Conservation (phyloP, 2,888 invertebrate genomes). For the Alsophila aescularia region DNA sequence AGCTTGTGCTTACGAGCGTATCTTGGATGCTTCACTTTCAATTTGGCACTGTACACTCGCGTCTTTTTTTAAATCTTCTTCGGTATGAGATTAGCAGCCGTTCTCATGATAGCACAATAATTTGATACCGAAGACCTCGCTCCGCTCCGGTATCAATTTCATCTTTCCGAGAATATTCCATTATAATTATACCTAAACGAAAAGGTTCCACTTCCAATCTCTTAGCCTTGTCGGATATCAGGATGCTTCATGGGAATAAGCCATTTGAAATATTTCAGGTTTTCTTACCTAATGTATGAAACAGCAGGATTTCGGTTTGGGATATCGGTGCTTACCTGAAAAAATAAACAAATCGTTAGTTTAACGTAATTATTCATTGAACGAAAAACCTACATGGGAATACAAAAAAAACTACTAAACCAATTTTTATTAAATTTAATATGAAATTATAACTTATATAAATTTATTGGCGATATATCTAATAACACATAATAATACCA, state of each 20-base stretch:
- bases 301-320: neutral
- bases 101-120: slow-evolving; percentile 20
- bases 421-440: too few species aligned
- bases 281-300: slow-evolving; percentile 2
- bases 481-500: too few species aligned
- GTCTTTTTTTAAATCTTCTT: too few species aligned
- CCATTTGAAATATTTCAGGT: slow-evolving; percentile 3
- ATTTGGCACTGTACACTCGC: too few species aligned
- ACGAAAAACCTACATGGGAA: too few species aligned
- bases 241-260: slow-evolving; percentile 8
- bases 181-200: slow-evolving; percentile 12
- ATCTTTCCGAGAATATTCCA: slow-evolving; percentile 17
- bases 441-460: too few species aligned
- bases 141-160: slow-evolving; percentile 16
- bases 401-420: too few species aligned
- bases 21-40: too few species aligned
- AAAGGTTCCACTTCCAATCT: slow-evolving; percentile 15
- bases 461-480: too few species aligned
- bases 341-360: slow-evolving; percentile 18
- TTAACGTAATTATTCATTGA: too few species aligned
- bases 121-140: slow-evolving; percentile 13
- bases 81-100: neutral
- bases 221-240: slow-evolving; percentile 13
- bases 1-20: too few species aligned
- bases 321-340: slow-evolving; percentile 30